Conservation (phyloP, 1,140 invertebrate species). For the Arctopsyche grandis region DNA sequence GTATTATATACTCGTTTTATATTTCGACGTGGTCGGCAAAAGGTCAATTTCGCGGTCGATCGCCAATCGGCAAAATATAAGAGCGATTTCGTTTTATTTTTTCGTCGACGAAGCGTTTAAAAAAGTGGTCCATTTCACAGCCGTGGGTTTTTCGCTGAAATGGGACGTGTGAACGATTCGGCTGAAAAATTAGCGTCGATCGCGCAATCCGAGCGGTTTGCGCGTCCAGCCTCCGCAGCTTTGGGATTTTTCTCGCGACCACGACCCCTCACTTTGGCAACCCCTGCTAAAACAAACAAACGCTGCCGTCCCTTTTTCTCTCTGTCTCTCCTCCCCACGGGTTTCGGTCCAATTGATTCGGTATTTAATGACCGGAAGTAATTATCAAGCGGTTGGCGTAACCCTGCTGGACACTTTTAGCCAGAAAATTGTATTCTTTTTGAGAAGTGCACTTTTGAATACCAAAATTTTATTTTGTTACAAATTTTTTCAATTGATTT, state of each 20-base stretch:
- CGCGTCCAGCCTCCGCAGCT: no score
- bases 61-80: not conserved
- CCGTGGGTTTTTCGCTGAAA: not conserved
- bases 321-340: no score
- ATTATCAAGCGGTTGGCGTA: not conserved
- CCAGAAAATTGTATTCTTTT: not conserved
- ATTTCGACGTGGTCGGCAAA: not conserved
- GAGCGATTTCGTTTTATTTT: not conserved
- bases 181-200: not conserved
- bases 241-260: no score
- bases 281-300: no score
- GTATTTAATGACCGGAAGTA: constrained; percentile 11
- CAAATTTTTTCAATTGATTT: no score
- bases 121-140: not conserved
- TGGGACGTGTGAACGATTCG: not conserved
- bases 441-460: no score
- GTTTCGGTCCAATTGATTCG: constrained; percentile 5
- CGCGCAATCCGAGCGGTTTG: no score
- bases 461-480: no score
- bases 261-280: no score
- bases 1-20: not conserved
- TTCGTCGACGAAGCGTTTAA: no score
- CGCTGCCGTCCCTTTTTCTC: no score
- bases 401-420: not conserved
- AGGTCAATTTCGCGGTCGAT: not conserved